Evolutionary conservation across 2,888 invertebrate genomes (phyloP).

Genomic region (Galerucella pusilla): DNA sequence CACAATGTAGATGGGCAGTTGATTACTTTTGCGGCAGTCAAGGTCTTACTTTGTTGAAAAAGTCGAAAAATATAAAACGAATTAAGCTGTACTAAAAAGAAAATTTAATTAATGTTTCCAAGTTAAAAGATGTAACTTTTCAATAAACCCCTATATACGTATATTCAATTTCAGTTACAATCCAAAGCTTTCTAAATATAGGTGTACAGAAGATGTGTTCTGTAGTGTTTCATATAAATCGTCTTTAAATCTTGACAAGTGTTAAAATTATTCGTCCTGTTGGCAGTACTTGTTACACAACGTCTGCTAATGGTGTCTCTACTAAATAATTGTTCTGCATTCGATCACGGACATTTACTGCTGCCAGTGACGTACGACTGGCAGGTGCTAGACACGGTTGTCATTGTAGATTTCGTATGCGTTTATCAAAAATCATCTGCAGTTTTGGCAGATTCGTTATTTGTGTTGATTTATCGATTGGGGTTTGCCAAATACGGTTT

Average conservation of each 20-base stretch:
- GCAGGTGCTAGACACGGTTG: slow-evolving; percentile 50
- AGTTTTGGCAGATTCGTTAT: neutral
- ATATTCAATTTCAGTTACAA: neutral
- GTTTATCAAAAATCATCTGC: slow-evolving; percentile 24
- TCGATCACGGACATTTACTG: slow-evolving; percentile 48
- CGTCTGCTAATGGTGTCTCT: slow-evolving; percentile 48
- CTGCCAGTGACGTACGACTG: slow-evolving; percentile 51
- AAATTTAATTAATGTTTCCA: neutral
- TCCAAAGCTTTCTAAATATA: slow-evolving; percentile 32
- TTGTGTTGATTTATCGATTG: slow-evolving; percentile 4
- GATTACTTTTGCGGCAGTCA: no score
- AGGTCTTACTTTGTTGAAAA: no score
- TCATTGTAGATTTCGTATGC: slow-evolving; percentile 36
- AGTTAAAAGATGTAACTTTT: neutral
- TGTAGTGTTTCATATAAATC: slow-evolving; percentile 50
- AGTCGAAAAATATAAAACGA: no score
- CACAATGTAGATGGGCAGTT: no score
- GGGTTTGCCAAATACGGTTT: neutral
- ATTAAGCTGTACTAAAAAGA: neutral
- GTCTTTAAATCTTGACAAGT: slow-evolving; percentile 53
- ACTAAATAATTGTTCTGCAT: slow-evolving; percentile 52
- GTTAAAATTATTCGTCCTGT: slow-evolving; percentile 55
- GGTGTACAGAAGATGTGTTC: slow-evolving; percentile 23
- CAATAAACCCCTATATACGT: slow-evolving; percentile 1
- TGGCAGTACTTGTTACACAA: slow-evolving; percentile 51